phyloP scores from a whole-genome alignment of 2,888 invertebrate genomes.

The Ariolimax columbianus region DNA sequence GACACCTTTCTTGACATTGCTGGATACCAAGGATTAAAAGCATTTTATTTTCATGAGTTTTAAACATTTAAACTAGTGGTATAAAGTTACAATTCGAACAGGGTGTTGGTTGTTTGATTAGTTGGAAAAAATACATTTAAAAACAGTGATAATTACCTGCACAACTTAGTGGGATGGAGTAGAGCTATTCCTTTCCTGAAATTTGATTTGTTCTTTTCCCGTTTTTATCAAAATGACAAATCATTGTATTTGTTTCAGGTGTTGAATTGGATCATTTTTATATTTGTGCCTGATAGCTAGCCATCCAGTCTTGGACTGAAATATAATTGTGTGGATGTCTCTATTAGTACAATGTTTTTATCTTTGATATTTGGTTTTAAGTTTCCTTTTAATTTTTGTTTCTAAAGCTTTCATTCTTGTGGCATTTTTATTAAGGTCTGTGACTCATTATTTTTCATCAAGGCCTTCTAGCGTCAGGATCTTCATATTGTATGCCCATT shows the following conservation, averaged over 20 bases:
- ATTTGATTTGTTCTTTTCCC: no score
- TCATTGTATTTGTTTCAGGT: not conserved
- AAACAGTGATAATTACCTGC: no score
- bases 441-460: no score
- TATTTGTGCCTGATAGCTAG: slow-evolving; percentile 8
- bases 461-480: no score
- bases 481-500: no score
- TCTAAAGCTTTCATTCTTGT: slow-evolving; percentile 1
- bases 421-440: not conserved
- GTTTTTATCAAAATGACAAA: not conserved
- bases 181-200: no score
- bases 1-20: not conserved
- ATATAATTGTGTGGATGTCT: slow-evolving; percentile 7
- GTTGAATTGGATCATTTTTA: no score
- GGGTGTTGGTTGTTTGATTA: not conserved
- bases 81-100: not conserved
- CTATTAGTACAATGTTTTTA: not conserved
- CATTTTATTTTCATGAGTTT: not conserved
- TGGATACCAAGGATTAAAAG: not conserved
- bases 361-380: not conserved
- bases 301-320: not conserved
- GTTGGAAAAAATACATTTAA: no score
- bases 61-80: not conserved
- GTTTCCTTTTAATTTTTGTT: slow-evolving; percentile 3
- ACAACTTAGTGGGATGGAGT: no score